phyloP scores from a whole-genome alignment of 64 coral and sea anemone genomes.

The Trachythela sp. region DNA sequence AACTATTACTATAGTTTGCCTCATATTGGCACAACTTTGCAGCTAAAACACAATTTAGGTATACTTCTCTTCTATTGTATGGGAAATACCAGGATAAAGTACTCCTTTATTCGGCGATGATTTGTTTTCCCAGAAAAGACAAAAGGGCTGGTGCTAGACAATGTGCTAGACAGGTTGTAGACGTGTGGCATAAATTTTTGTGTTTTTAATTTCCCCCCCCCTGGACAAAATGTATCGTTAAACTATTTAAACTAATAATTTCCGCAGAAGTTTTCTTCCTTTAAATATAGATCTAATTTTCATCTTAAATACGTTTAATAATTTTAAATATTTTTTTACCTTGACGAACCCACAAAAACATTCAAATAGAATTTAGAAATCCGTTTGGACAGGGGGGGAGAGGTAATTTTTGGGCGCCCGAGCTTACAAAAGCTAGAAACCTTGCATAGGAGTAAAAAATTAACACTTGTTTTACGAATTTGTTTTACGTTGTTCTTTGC shows the following conservation, averaged over 20 bases:
- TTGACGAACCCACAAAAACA: no score
- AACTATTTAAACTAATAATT: not conserved
- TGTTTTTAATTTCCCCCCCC: not conserved
- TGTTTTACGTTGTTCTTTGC: no score
- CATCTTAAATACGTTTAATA: not conserved
- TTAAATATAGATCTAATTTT: not conserved
- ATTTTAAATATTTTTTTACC: not conserved
- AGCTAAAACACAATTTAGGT: not conserved
- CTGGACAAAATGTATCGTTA: not conserved
- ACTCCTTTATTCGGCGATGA: no score
- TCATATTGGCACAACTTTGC: not conserved
- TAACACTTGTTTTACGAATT: no score
- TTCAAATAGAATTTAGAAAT: no score
- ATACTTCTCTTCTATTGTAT: not conserved
- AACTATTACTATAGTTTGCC: not conserved
- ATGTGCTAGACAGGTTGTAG: not conserved
- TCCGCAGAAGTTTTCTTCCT: not conserved
- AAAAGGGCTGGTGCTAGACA: not conserved
- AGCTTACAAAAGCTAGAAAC: no score
- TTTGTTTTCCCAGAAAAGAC: not conserved
- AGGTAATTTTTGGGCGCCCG: no score
- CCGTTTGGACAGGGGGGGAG: no score
- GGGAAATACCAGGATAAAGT: not conserved
- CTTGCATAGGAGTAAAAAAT: no score
- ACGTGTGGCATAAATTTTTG: not conserved